phyloP scores from a whole-genome alignment of 2,113 vertebrate species.

The Entomyzon cyanotis region DNA sequence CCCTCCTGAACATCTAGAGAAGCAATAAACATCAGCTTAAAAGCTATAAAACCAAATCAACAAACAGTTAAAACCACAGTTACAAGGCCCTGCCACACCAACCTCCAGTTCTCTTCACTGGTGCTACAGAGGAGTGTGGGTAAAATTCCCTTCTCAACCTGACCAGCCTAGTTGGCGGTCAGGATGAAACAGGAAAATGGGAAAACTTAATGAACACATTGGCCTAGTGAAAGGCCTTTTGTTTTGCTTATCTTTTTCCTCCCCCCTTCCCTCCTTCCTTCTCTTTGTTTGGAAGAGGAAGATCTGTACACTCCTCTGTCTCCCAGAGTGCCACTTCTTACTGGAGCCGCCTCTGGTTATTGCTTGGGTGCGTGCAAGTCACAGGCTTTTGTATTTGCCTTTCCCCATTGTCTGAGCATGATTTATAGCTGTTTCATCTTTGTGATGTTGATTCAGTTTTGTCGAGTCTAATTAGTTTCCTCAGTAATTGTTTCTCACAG shows the following conservation, averaged over 20 bases:
- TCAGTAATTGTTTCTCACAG: background rate
- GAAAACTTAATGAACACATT: background rate
- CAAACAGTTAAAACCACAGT: background rate
- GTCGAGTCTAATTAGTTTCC: background rate
- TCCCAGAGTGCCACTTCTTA: background rate
- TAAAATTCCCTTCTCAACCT: background rate
- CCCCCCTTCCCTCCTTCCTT: background rate
- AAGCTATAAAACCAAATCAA: conserved; percentile 43
- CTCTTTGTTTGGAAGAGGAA: background rate
- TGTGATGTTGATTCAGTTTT: background rate
- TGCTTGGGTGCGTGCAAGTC: background rate
- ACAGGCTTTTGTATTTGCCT: background rate
- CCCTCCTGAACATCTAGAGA: conserved; percentile 39
- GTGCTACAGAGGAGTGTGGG: background rate
- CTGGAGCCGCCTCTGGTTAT: background rate
- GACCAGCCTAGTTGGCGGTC: background rate
- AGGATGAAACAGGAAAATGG: background rate
- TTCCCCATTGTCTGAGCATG: background rate
- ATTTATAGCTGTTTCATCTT: background rate
- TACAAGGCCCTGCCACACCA: background rate
- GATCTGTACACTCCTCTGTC: background rate
- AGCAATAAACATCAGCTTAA: conserved; percentile 36
- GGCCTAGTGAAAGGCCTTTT: background rate
- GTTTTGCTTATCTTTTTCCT: background rate
- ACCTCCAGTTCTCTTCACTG: background rate